A percentile compares a stretch with the other conserved stretches of the same genome.
These are phyloP conservation scores for Catharus fuscescens DNA, from an alignment of 2,113 vertebrate genomes.

Conservation along the genomic window DNA sequence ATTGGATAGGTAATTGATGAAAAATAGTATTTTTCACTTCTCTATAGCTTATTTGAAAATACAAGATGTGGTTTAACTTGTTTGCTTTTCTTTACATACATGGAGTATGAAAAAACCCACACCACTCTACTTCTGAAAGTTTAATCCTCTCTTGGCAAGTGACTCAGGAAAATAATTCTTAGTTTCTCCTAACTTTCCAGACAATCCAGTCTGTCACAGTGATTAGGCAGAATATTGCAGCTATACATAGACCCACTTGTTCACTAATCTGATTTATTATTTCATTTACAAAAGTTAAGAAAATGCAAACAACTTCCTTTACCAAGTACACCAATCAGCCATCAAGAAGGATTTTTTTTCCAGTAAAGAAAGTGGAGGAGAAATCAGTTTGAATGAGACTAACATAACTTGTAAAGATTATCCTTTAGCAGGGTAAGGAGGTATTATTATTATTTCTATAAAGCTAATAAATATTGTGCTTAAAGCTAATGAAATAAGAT, in stretches of 20 bases:
- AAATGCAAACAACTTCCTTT: background rate
- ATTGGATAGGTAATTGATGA: background rate
- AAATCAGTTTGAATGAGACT: background rate
- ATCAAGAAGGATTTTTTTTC: background rate
- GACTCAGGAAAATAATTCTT: background rate
- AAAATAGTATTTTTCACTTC: background rate
- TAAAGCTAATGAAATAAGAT: slow-evolving; percentile 25
- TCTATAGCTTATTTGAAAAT: background rate
- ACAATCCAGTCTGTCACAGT: slow-evolving; percentile 28
- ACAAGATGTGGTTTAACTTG: background rate
- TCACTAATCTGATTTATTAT: slow-evolving; percentile 36
- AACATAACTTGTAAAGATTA: background rate
- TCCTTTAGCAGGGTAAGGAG: background rate
- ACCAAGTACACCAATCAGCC: background rate
- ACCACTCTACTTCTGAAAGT: background rate
- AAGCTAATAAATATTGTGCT: slow-evolving; percentile 32
- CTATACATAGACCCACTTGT: slow-evolving; percentile 27
- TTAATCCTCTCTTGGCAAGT: background rate
- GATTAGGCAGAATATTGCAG: slow-evolving; percentile 12
- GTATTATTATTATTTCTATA: background rate
- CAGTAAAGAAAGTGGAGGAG: background rate
- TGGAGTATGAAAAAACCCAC: background rate
- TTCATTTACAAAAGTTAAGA: background rate
- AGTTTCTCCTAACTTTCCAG: background rate
- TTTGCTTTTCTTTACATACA: background rate